Base-by-base conservation (phyloP, 1,140 invertebrate genomes). In the Dreissena polymorpha region DNA sequence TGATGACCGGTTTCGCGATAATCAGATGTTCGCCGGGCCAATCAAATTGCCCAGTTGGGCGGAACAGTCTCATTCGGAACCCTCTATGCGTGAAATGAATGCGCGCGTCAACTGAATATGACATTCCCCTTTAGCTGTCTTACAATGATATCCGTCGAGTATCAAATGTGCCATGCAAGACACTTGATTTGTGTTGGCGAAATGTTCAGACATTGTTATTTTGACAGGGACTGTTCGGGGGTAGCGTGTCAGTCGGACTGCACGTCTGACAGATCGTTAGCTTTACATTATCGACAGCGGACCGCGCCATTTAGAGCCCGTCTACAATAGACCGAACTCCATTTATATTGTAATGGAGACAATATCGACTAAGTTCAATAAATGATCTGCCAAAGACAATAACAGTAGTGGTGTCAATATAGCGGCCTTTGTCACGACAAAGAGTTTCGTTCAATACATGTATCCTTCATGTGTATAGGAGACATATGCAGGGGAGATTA, bases 101-200 rank as follows among this genome's bases (percentile, higher is more conserved):
- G 67, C 76, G 29, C 76, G 55, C 76, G 76, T 78, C 76, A 78
- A 78, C 76, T 27, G 63, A 78, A 65, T 78, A 49, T 78, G 76
- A 69, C 76, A 78, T 23, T 69, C 67, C 3, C 8, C 23, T 53
- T 12, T 10, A 77, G 64, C 51, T 51, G 63, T 51, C 51, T 29
- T 49, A 25, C 63, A 64, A 77, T 68, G 68, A 53, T 68, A 77
- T 77, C 49, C 29, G 50, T 55, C 63, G 68, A 23, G 13, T 12
- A 51, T 77, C 75, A 77, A 77, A 77, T 77, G 29, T 68, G 64
- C 29, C 75, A 77, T 74, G 21, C 8, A 63, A 29, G 18, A 27
- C 57, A 60, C 57, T n/a, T n/a, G 21, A 18, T n/a, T 60, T 57
- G 18, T 57, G 51, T 74, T 51, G 25, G 55, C 49, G 70, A 51